A percentile compares a stretch with the other conserved stretches of the same genome.
These are phyloP conservation scores for Mola mola DNA, from an alignment of 2,113 vertebrate species.

Conservation along the genomic window DNA sequence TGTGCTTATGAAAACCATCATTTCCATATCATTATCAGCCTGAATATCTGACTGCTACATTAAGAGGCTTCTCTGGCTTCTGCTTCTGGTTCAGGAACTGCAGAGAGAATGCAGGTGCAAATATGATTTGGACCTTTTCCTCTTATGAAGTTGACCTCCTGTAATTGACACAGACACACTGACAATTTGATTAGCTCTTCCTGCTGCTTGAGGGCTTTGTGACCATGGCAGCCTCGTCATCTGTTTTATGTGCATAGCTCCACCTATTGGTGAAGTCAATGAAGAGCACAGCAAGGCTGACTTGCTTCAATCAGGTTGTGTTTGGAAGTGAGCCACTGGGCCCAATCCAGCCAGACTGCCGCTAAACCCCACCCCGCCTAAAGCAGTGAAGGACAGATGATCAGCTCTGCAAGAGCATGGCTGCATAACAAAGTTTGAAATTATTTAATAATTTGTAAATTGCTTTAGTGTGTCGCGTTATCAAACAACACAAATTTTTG, in stretches of 20 bases:
- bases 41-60: slow-evolving; percentile 44
- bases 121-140: slow-evolving; percentile 69
- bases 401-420: too few species aligned
- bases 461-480: too few species aligned
- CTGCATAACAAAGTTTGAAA: too few species aligned
- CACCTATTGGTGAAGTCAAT: slow-evolving; percentile 69
- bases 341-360: slow-evolving; percentile 30
- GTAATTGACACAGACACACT: slow-evolving; percentile 78
- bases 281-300: slow-evolving; percentile 32
- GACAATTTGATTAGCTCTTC: slow-evolving; percentile 74
- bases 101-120: slow-evolving; percentile 68
- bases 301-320: slow-evolving; percentile 35
- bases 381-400: slow-evolving; percentile 1
- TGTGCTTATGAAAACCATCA: slow-evolving; percentile 67
- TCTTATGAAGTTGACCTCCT: slow-evolving; percentile 75
- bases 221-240: slow-evolving; percentile 40
- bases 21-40: slow-evolving; percentile 71
- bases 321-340: slow-evolving; percentile 37
- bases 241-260: slow-evolving; percentile 79
- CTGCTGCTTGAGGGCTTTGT: slow-evolving; percentile 66
- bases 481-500: too few species aligned
- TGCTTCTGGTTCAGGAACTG: slow-evolving; percentile 44
- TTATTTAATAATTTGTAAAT: too few species aligned
- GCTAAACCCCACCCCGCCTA: slow-evolving; percentile 20
- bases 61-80: slow-evolving; percentile 27